Conservation (phyloP, 2,113 vertebrate species). For the Circaetus gallicus region DNA sequence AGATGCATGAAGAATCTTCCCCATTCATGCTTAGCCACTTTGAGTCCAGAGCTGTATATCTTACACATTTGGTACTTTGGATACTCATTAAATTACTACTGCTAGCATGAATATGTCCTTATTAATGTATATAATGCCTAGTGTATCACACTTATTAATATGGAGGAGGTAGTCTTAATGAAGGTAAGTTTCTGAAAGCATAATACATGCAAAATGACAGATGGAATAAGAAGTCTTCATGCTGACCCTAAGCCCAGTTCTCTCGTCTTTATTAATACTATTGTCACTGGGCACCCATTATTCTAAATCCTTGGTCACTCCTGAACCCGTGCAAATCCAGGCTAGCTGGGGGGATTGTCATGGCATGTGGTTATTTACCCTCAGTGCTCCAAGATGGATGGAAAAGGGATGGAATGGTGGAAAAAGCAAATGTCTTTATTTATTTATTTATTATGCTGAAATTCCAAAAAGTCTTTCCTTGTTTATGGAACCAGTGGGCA, state of each 20-base stretch:
- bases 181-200: neutral
- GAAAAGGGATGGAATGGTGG: neutral
- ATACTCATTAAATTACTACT: neutral
- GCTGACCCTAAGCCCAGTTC: neutral
- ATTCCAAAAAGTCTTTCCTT: neutral
- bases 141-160: fast-evolving
- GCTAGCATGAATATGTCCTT: neutral
- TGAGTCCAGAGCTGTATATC: neutral
- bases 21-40: fast-evolving
- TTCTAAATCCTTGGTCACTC: neutral
- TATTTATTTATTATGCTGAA: neutral
- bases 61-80: neutral
- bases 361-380: fast-evolving
- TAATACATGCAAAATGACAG: neutral
- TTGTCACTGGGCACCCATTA: neutral
- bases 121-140: neutral
- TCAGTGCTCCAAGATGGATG: neutral
- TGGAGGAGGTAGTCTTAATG: neutral
- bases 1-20: neutral
- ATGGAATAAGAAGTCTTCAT: neutral
- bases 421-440: neutral
- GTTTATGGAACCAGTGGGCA: neutral
- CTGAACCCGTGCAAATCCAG: neutral
- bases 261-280: fast-evolving
- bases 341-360: too few species aligned